phyloP scores from a whole-genome alignment of 1,140 invertebrate genomes.

The Pinna nobilis region DNA sequence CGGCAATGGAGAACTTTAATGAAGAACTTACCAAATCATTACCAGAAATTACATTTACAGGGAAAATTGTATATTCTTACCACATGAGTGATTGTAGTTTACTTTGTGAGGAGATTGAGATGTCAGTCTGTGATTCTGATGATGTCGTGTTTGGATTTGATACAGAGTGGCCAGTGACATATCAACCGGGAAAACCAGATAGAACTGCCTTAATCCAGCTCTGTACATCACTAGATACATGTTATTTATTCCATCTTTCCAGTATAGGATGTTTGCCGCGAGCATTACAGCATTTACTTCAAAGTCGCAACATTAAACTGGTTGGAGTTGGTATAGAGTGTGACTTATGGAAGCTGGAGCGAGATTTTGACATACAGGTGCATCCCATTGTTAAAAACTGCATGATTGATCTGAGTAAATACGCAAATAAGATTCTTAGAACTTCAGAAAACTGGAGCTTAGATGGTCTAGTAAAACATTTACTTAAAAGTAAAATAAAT shows the following conservation, averaged over 20 bases:
- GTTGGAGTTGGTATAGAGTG: conserved; percentile 49
- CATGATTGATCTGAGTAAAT: conserved; percentile 40
- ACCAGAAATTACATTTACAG: conserved; percentile 44
- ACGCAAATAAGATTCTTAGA: conserved; percentile 46
- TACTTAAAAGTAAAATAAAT: conserved; percentile 41
- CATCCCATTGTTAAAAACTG: conserved; percentile 44
- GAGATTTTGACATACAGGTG: conserved; percentile 47
- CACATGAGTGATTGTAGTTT: conserved; percentile 49
- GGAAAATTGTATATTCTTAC: conserved; percentile 46
- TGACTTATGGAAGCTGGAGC: conserved; percentile 55
- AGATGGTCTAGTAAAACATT: conserved; percentile 48
- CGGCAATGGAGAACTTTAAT: conserved; percentile 21
- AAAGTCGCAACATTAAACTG: conserved; percentile 42
- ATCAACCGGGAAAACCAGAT: conserved; percentile 45
- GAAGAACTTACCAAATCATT: conserved; percentile 29
- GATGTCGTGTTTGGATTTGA: conserved; percentile 50
- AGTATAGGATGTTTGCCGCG: conserved; percentile 46
- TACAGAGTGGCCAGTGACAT: conserved; percentile 56
- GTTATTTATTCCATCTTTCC: conserved; percentile 53
- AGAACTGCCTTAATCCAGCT: conserved; percentile 52
- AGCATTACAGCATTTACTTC: conserved; percentile 41
- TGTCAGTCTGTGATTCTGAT: background rate
- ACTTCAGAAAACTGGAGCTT: conserved; percentile 54
- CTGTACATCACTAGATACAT: conserved; percentile 32
- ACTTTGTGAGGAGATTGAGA: conserved; percentile 52